Evolutionary conservation across 2,888 invertebrate species (phyloP).

Genomic region (Didymodactylos carnosus): DNA sequence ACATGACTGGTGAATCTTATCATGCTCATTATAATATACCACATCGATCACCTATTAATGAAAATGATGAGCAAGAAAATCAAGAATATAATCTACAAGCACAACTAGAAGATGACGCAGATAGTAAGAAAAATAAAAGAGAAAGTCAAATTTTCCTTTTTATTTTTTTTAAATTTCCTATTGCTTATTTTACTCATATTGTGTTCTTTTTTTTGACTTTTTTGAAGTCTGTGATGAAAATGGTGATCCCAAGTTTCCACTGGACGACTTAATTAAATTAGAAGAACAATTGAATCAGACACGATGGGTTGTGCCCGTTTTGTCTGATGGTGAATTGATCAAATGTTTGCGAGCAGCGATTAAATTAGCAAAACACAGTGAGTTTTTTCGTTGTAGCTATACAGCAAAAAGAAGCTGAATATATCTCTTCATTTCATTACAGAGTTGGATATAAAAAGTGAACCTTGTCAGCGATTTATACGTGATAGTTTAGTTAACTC

Average conservation of each 20-base stretch:
- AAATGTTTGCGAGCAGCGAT: constrained; percentile 69
- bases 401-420: background rate
- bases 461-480: constrained; percentile 78
- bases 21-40: no score
- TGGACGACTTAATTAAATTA: constrained; percentile 60
- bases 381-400: no score
- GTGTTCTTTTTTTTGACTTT: background rate
- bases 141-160: no score
- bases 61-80: no score
- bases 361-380: constrained; percentile 62
- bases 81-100: no score
- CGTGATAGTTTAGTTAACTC: constrained; percentile 77
- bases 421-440: constrained; percentile 18
- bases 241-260: constrained; percentile 50
- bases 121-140: no score
- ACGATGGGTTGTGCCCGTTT: constrained; percentile 86
- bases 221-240: constrained; percentile 20
- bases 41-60: no score
- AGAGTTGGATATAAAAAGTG: constrained; percentile 68
- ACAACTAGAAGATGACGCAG: no score
- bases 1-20: no score
- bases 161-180: no score
- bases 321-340: constrained; percentile 85
- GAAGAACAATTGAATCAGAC: constrained; percentile 89
- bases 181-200: no score